Base-by-base conservation (phyloP, 2,797 vertebrate species). In the Helicolenus hilgendorfi region DNA sequence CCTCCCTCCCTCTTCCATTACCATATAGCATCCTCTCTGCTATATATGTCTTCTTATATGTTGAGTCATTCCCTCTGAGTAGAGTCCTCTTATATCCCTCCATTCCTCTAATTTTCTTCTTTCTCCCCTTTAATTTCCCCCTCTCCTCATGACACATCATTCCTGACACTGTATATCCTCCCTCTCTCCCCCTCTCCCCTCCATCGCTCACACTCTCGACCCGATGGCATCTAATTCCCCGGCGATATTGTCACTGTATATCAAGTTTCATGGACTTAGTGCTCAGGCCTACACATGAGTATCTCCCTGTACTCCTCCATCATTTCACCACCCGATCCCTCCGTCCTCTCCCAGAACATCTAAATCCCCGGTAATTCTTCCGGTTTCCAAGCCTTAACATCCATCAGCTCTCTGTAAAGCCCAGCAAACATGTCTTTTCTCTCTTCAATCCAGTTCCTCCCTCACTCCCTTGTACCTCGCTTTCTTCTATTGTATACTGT, bases 191-290 rank as follows among this genome's bases (percentile, higher is more conserved):
- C 24, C 62, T 2, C 20, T 49, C 33, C 70, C 58, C 62, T 53
- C 74, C 70, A 27, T 79, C 79, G 26, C 58, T 91, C 86, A 13
- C 72, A 67, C 72, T 49, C 71, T 78, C 26, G 4, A 62, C 72
- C 82, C 35, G 63, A 56, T 81, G 69, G 76, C 82, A 79, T 91
- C 88, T 85, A 55, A 84, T 88, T 88, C 75, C 56, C 65, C 4
- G 0, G 20, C 0, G 11, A 72, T 85, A 88, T 92, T 83, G 78
- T 89, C 73, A 31, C 65, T 73, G 77, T 87, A 89, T 73, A 85
- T 91, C 80, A 89, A 24, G 18, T 86, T 90, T 84, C 83, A 65
- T 76, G n/a, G 72, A 67, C 75, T 84, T 10, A 26, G 73, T 55
- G 62, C 79, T 75, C 65, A n/a, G 85, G 69, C 35, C 68, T 22